phyloP scores from a whole-genome alignment of 53 echinoderm and acorn worm species.

The Apostichopus leukothele region DNA sequence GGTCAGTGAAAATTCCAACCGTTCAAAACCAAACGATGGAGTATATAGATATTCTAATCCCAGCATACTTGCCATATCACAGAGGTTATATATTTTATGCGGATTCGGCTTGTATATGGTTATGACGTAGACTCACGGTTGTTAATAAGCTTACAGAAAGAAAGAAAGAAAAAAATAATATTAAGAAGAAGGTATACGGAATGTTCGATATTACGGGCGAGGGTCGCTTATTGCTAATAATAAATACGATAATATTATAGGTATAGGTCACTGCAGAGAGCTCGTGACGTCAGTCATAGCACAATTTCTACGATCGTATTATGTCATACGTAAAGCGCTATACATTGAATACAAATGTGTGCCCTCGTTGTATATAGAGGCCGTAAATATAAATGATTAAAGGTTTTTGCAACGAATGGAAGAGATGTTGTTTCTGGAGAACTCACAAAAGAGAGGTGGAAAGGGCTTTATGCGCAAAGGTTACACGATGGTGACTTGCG shows the following conservation, averaged over 20 bases:
- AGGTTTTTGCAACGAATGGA: background rate
- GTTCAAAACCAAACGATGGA: background rate
- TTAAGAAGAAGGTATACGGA: background rate
- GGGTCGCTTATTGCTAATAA: conserved; percentile 34
- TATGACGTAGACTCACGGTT: background rate
- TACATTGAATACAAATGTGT: background rate
- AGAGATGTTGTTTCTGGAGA: background rate
- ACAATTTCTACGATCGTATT: background rate
- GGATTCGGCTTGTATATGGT: conserved; percentile 8
- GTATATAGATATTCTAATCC: background rate
- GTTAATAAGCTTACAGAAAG: conserved; percentile 15
- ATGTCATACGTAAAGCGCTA: conserved; percentile 24
- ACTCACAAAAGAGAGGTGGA: background rate
- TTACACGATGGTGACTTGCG: background rate
- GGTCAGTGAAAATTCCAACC: conserved; percentile 13
- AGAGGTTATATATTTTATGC: conserved; percentile 15
- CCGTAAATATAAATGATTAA: background rate
- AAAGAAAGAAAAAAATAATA: background rate
- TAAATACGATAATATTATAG: conserved; percentile 4
- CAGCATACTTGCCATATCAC: conserved; percentile 38
- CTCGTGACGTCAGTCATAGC: conserved; percentile 6
- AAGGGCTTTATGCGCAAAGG: conserved; percentile 8
- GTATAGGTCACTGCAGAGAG: conserved; percentile 24
- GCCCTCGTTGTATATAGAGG: background rate
- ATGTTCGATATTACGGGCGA: conserved; percentile 6